Evolutionary conservation across 2,113 vertebrate genomes (phyloP).

Genomic region (Tychaedon coryphoeus): DNA sequence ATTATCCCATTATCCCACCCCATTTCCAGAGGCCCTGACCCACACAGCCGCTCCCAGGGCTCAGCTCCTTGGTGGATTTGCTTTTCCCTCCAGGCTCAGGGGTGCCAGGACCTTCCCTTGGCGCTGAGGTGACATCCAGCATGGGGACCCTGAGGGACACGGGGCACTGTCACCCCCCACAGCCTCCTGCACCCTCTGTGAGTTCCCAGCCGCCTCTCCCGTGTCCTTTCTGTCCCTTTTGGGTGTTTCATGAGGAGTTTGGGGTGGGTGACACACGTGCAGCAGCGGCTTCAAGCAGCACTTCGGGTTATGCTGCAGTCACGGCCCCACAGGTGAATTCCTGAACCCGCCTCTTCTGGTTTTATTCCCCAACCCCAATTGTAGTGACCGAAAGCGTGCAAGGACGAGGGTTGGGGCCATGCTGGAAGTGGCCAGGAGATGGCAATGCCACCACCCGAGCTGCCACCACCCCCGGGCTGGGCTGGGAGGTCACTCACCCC

Average conservation of each 20-base stretch:
- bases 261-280: background rate
- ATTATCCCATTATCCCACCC: too few relatives aligned
- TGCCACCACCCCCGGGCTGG: background rate
- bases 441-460: conserved; percentile 39
- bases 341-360: background rate
- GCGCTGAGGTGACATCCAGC: background rate
- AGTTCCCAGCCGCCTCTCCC: background rate
- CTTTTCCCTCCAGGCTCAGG: background rate
- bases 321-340: background rate
- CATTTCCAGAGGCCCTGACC: background rate
- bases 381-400: background rate
- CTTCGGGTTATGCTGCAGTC: background rate
- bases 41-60: background rate
- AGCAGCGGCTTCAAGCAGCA: background rate
- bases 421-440: conserved; percentile 62
- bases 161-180: background rate
- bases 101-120: background rate
- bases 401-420: background rate
- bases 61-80: background rate
- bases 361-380: background rate
- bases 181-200: conserved; percentile 65
- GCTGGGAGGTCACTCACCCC: background rate
- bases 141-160: conserved; percentile 48
- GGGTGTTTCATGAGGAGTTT: background rate
- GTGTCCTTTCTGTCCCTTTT: background rate